Base-by-base conservation (phyloP, 2,113 vertebrate species). In the Carassius carassius region DNA sequence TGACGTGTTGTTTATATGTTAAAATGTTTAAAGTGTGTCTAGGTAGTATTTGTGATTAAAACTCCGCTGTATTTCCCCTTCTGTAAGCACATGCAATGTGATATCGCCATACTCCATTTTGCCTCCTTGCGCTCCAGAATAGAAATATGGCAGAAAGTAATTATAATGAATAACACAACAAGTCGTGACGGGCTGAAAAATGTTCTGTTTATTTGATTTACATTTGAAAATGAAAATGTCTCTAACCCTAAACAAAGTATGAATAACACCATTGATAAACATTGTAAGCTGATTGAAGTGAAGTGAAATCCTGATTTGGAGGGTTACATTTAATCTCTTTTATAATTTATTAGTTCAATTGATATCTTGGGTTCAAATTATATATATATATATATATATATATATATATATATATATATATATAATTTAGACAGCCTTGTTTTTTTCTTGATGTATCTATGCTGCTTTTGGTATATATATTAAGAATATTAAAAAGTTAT, bases 101-200 rank as follows among this genome's bases (percentile, higher is more conserved):
- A 14, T 8, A n/a, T n/a, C 47, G 23, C 35, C n/a, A 19, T 41
- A 16, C 79, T 81, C 79, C 79, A 81, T 81, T 81, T 81, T 81
- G 78, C 37, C 3, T 47, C 9, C 13, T 29, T 16, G 14, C 1
- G 7, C 8, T 65, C 2, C n/a, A 3, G 19, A 60, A 13, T 9
- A 41, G 17, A 75, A 44, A 65, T 5, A 23, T 47, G 10, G 44
- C 51, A 32, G 25, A 21, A 19, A 19, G 16, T 32, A 3, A 23
- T 23, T 74, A 49, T 25, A 25, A 13, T 74, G 49, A 47, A 49
- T 25, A 74, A 13, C 41, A 44, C 9, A 41, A 9, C 32, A 32
- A 10, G 12, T 47, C 4, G 1, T 25, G 60, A 17, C 11, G 3
- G 12, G 0, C 6, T 21, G 21, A n/a, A 51, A 49, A 17, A 32